These are phyloP conservation scores for Molorchus minor DNA, from an alignment of 2,888 invertebrate genomes.

Conservation along the genomic window DNA sequence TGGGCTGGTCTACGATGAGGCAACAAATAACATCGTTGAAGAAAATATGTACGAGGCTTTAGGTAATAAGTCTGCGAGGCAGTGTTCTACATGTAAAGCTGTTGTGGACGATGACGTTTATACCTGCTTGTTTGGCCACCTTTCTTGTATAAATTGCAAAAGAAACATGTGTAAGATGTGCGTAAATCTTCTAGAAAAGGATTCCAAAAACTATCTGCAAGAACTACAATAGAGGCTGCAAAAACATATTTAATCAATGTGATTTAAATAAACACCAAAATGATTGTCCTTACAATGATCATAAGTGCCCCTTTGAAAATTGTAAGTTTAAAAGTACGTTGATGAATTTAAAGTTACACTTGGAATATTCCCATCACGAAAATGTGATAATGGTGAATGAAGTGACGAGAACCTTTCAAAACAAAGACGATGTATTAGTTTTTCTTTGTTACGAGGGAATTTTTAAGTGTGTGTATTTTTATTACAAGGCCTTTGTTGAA, in stretches of 20 bases:
- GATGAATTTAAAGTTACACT: conserved; percentile 42
- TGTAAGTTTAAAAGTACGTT: conserved; percentile 40
- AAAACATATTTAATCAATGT: conserved; percentile 36
- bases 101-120: conserved; percentile 33
- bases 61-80: conserved; percentile 6
- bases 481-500: conserved; percentile 49
- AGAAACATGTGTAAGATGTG: conserved; percentile 47
- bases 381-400: conserved; percentile 40
- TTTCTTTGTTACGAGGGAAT: conserved; percentile 47
- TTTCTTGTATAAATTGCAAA: conserved; percentile 47
- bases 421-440: conserved; percentile 47
- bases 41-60: conserved; percentile 39
- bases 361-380: conserved; percentile 42
- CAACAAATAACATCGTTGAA: too few relatives aligned
- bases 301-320: conserved; percentile 46
- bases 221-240: conserved; percentile 49
- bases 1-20: too few relatives aligned
- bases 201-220: conserved; percentile 47
- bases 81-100: conserved; percentile 41
- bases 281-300: conserved; percentile 49
- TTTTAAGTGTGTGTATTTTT: conserved; percentile 51
- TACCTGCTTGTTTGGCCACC: conserved; percentile 48
- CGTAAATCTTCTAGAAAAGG: conserved; percentile 40
- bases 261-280: conserved; percentile 46
- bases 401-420: conserved; percentile 36